Evolutionary conservation across 2,113 vertebrate species (phyloP).

Genomic region (Maccullochella peelii): DNA sequence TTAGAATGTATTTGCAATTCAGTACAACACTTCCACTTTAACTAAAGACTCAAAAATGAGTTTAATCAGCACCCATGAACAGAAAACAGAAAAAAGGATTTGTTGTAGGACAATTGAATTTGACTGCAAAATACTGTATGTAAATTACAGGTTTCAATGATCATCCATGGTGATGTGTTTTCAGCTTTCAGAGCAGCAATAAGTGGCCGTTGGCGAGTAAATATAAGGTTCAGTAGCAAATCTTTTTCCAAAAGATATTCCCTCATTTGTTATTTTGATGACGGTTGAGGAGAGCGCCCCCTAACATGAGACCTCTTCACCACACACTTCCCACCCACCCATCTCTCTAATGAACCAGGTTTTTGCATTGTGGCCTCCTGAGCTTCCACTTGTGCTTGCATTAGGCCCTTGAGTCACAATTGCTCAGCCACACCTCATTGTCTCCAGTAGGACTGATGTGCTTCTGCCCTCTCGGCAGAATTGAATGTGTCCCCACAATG

Average conservation of each 20-base stretch:
- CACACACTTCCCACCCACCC: not conserved
- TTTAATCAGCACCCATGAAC: not conserved
- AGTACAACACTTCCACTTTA: not conserved
- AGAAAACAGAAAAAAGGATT: not conserved
- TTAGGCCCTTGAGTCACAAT: not conserved
- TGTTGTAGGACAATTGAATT: not conserved
- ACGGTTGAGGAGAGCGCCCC: no score
- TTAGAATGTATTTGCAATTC: not conserved
- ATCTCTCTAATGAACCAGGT: not conserved
- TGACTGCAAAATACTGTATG: not conserved
- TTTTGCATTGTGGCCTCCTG: not conserved
- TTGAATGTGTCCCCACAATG: not conserved
- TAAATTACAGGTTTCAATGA: not conserved
- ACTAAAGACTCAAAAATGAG: not conserved
- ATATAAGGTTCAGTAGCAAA: not conserved
- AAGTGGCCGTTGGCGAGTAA: not conserved
- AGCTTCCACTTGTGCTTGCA: not conserved
- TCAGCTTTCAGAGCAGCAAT: not conserved
- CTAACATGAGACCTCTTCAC: no score
- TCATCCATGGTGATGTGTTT: not conserved
- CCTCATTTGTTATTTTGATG: no score
- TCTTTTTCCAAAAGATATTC: no score
- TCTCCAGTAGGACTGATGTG: not conserved
- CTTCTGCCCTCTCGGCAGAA: constrained; percentile 16
- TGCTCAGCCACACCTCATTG: not conserved